phyloP scores from a whole-genome alignment of 2,797 vertebrate genomes.

The Crax fasciolata region DNA sequence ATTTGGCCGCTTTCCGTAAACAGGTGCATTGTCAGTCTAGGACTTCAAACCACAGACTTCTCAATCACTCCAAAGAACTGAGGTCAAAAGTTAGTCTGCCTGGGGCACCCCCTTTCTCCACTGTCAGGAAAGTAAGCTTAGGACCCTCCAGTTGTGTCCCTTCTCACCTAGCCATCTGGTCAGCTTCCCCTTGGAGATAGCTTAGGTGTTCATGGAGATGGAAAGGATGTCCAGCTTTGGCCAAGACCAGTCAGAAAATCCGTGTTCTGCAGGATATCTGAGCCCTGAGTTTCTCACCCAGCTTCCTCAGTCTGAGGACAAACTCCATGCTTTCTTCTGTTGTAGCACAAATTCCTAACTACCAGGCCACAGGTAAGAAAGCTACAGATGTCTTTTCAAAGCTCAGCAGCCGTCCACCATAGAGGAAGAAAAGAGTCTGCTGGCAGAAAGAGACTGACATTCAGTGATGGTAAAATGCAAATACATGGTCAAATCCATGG shows the following conservation, averaged over 20 bases:
- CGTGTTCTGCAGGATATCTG: not conserved
- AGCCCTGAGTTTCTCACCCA: not conserved
- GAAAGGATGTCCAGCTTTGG: not conserved
- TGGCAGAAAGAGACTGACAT: not conserved
- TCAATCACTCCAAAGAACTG: not conserved
- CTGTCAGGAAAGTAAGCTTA: not conserved
- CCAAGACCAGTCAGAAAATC: not conserved
- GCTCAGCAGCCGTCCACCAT: not conserved
- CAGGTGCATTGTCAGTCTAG: not conserved
- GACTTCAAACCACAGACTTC: not conserved
- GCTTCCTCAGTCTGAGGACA: not conserved
- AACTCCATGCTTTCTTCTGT: not conserved
- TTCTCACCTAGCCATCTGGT: not conserved
- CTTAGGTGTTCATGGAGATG: not conserved
- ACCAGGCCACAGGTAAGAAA: rapidly evolving
- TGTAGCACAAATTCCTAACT: not conserved
- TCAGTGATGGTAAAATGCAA: not conserved
- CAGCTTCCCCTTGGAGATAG: not conserved
- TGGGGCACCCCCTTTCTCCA: not conserved
- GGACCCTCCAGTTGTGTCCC: not conserved
- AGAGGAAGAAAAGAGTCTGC: not conserved
- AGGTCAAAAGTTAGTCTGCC: not conserved
- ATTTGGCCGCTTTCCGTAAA: not conserved
- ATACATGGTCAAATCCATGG: rapidly evolving
- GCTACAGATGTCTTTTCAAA: not conserved